phyloP scores from a whole-genome alignment of 2,113 vertebrate genomes.

The Clarias batrachus region DNA sequence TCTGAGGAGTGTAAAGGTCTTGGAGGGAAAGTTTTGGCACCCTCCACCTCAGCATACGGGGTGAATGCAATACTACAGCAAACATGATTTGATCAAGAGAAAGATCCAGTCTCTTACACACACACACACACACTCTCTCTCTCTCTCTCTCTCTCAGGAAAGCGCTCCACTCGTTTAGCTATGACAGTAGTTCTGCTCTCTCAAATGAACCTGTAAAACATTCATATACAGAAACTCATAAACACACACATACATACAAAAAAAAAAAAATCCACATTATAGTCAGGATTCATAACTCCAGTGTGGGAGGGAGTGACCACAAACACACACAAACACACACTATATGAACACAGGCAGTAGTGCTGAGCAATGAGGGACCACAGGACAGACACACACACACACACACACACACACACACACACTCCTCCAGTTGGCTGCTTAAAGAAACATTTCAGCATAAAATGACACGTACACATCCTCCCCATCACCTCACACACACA shows the following conservation, averaged over 20 bases:
- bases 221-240: constrained; percentile 66
- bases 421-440: constrained; percentile 54
- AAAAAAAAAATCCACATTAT: constrained; percentile 55
- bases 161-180: constrained; percentile 57
- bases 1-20: background rate
- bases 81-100: too few relatives aligned
- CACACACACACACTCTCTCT: constrained; percentile 45
- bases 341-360: constrained; percentile 65
- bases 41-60: background rate
- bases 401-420: constrained; percentile 31
- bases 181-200: constrained; percentile 77
- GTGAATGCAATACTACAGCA: background rate
- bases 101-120: constrained; percentile 56
- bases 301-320: constrained; percentile 76
- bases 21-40: background rate
- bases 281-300: constrained; percentile 75
- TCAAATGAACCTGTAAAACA: constrained; percentile 66
- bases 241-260: constrained; percentile 44
- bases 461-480: background rate
- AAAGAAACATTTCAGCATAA: constrained; percentile 17
- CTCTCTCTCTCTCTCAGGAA: constrained; percentile 19
- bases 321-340: constrained; percentile 53
- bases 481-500: background rate
- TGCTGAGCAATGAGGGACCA: constrained; percentile 78
- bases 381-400: constrained; percentile 58